Conservation (phyloP, 2,888 invertebrate genomes). For the Lagria hirta region DNA sequence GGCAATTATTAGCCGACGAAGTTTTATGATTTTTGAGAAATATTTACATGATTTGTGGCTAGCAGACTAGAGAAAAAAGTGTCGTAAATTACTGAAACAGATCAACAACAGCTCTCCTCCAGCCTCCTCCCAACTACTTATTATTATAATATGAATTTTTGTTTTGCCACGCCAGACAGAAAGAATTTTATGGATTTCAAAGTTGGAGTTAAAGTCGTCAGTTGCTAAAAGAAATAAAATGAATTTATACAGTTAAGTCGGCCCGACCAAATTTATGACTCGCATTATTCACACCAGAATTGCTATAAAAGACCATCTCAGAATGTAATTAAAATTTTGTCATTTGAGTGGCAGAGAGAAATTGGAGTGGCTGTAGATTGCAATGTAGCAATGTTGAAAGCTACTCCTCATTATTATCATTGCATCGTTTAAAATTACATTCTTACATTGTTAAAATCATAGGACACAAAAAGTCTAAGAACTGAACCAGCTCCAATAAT, state of each 20-base stretch:
- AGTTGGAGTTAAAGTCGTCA: constrained; percentile 4
- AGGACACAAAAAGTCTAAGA: no score
- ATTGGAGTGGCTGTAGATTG: no score
- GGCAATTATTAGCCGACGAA: constrained; percentile 22
- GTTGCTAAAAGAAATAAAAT: constrained; percentile 5
- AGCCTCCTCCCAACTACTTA: constrained; percentile 11
- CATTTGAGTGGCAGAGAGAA: no score
- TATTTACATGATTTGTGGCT: constrained; percentile 34
- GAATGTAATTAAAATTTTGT: constrained; percentile 12
- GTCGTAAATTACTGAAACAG: constrained; percentile 13
- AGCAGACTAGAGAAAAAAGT: constrained; percentile 31
- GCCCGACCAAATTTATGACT: constrained; percentile 7
- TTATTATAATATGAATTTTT: constrained; percentile 14
- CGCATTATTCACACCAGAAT: constrained; percentile 7
- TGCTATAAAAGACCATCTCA: constrained; percentile 3
- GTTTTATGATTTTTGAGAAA: constrained; percentile 37
- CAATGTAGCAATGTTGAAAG: no score
- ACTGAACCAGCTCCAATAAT: no score
- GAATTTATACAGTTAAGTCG: constrained; percentile 6
- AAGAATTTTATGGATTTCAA: constrained; percentile 20
- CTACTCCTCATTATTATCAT: no score
- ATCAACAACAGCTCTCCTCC: no score
- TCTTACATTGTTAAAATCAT: no score
- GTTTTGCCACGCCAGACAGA: constrained; percentile 8
- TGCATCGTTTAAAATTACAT: no score